Conservation (phyloP, 2,113 vertebrate genomes). For the Centropus bengalensis region DNA sequence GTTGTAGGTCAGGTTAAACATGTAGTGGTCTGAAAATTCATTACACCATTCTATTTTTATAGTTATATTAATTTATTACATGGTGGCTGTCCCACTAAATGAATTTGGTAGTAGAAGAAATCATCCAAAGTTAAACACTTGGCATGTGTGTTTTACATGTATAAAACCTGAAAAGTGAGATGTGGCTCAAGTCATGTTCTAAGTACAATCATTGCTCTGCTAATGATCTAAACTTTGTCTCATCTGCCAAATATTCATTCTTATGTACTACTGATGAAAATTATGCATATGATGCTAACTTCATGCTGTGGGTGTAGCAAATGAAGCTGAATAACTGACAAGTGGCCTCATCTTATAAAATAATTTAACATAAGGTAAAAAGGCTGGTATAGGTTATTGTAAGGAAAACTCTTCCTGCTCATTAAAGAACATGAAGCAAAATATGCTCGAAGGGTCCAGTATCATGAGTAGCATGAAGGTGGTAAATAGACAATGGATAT, state of each 20-base stretch:
- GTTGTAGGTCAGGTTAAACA: not conserved
- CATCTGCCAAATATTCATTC: not conserved
- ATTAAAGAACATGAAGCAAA: not conserved
- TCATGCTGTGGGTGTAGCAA: not conserved
- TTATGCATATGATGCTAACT: not conserved
- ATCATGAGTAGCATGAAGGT: not conserved
- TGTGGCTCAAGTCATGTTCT: not conserved
- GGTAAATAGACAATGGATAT: not conserved
- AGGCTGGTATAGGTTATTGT: not conserved
- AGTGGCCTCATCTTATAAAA: not conserved
- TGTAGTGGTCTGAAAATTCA: not conserved
- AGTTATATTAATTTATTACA: not conserved
- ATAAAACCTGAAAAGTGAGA: not conserved
- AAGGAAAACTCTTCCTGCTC: not conserved
- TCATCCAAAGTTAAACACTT: not conserved
- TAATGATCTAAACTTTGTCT: not conserved
- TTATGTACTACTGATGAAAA: not conserved
- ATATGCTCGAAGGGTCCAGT: not conserved
- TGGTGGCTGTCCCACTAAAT: not conserved
- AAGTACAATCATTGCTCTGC: not conserved
- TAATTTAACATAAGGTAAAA: not conserved
- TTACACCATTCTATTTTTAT: not conserved
- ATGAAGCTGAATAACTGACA: not conserved
- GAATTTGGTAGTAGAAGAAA: not conserved
- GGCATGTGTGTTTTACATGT: not conserved